Base-by-base conservation (phyloP, 92 coral and sea anemone genomes). In the Epizoanthus scotinus region DNA sequence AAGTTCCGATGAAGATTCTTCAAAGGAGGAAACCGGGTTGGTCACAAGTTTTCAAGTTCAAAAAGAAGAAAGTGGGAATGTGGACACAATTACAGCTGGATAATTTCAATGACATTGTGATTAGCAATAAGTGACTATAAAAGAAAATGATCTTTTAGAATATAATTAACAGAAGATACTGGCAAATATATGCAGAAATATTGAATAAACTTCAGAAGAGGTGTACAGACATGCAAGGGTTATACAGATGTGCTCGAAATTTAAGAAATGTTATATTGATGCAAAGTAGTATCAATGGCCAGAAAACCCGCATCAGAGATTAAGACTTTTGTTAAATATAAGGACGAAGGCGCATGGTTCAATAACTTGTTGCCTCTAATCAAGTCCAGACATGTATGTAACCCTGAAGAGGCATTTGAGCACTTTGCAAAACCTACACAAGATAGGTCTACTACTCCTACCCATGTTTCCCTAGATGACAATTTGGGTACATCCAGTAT, bases 81-180 rank as follows among this genome's bases (percentile, higher is more conserved):
- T 74, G 67, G 67, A 74, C 50, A 40, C 44, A 38, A 53, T 34
- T 28, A 47, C 21, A 26, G 40, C 38, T 74, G 34, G 80, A 74
- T 21, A 22, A 74, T 26, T 74, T 74, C n/a, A 27, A 52, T 74
- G 80, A 74, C 59, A 29, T 74, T 10, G 59, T 74, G n/a, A 66
- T 74, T 0, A 74, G 29, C 47, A 56, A 29, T 25, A 25, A 74
- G 15, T 44, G n/a, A 74, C 44, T 74, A 74, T 27, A 62, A 74
- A 74, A 74, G 65, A 74, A 74, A 55, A 25, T 74, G 80, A 57
- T 74, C 34, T 74, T 74, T 20, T 25, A 55, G 31, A 70, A 70
- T 36, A 70, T 57, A 8, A 70, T 44, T 19, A 70, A 70, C 55
- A 62, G 59, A 57, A 74, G 55, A 27, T 52, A 74, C 54, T 42